These are phyloP conservation scores for Gadopsis bispinosus DNA, from an alignment of 2,797 vertebrate species.

Conservation along the genomic window DNA sequence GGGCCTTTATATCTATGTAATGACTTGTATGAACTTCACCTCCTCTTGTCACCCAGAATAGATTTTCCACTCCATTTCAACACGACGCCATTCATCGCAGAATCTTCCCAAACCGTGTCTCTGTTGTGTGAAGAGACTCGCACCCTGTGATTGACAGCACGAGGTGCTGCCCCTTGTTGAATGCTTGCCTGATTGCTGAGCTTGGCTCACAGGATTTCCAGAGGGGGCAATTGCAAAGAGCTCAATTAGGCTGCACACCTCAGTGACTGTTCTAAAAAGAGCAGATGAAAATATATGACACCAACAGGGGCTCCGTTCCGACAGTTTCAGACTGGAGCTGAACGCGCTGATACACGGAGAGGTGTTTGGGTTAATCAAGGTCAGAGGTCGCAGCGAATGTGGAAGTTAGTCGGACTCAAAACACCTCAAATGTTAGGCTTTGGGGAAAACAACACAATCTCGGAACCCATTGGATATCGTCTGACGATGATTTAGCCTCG, in stretches of 20 bases:
- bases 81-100: not conserved
- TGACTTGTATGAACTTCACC: not conserved
- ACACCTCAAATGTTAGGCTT: not conserved
- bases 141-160: conserved; percentile 34
- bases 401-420: not conserved
- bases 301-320: no score
- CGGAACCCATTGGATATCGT: no score
- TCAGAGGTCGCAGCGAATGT: not conserved
- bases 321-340: not conserved
- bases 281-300: conserved; percentile 5
- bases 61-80: conserved; percentile 9
- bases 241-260: conserved; percentile 36
- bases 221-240: conserved; percentile 25
- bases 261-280: conserved; percentile 33
- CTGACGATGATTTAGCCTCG: no score
- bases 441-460: not conserved
- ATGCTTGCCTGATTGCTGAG: conserved; percentile 37
- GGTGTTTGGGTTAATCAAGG: not conserved
- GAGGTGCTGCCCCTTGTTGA: conserved; percentile 41
- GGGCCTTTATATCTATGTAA: no score
- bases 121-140: not conserved
- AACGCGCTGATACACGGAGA: not conserved
- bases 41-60: not conserved
- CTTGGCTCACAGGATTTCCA: conserved; percentile 39
- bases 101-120: not conserved